Evolutionary conservation across 2,888 invertebrate species (phyloP), one percentile per base, ranked within the genome.

Genomic region (Nipponacmea schrenckii): DNA sequence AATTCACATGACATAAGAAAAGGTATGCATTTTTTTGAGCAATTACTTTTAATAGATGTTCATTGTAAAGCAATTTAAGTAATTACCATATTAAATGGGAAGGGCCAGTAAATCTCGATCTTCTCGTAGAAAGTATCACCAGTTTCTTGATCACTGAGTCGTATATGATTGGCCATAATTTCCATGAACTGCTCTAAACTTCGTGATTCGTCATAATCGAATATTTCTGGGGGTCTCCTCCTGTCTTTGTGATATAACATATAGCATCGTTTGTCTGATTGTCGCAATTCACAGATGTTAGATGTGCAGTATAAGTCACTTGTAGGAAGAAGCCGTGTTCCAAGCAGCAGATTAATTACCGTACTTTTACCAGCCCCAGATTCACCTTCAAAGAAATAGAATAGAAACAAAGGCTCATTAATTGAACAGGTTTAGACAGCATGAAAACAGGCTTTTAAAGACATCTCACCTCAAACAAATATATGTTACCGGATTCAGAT

Each of bases 321-420:
- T 10, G 81, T 79, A 0, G 86, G 86, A 26, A 86, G 75, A 10
- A 86, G 64, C 26, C 81, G 78, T 3, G 64, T 68, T 17, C 82
- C 84, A 0, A 84, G 77, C 14, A 86, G 56, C 2, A 86, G 77
- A 74, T 86, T 86, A 50, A 85, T 77, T n/a, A 86, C 74, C 67
- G 79, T 82, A 69, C 83, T 82, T 74, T 86, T 86, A 8, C 86
- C 86, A 0, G 85, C 80, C 0, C 84, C 84, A 27, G 83, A 82
- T 68, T 85, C 86, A 62, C 85, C 85, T 84, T 71, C 7, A 68
- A 66, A 48, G 45, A 67, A 17, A 26, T n/a, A n/a, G 24, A 45
- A n/a, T 20, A 46, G 2, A 12, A 64, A 45, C 8, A 44, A 15
- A 67, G 17, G 45, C n/a, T n/a, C n/a, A n/a, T n/a, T n/a, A n/a